Evolutionary conservation across 2,888 invertebrate species (phyloP), one percentile per base, ranked within the genome.

Genomic region (Ectropis crepuscularia): DNA sequence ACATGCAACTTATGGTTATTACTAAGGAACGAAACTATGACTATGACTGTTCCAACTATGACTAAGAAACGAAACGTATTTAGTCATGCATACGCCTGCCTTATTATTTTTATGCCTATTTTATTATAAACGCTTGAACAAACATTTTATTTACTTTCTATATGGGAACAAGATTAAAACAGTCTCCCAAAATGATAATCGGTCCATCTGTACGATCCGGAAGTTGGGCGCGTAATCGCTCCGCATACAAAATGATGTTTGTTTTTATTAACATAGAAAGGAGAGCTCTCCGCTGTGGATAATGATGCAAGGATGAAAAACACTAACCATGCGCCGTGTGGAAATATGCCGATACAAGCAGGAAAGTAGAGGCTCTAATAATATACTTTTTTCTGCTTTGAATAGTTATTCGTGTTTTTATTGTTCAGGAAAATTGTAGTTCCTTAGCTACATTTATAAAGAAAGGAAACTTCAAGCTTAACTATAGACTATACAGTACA

Each of bases 211-310:
- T 42, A 55, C 45, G 55, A 50, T 50, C 50, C 55, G 61, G 49
- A 45, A 61, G 41, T 50, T 7, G 10, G 50, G 16, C 50, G n/a
- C 45, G 46, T 61, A 51, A 61, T 61, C 61, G 39, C 16, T 55
- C 54, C 39, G 61, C 61, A 57, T 61, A 61, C 61, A 57, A 11
- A 61, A 61, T 55, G 61, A 45, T 61, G 61, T 61, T 61, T 61
- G 55, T 61, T 61, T 61, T 55, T 61, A 55, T 61, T 55, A 55
- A 39, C 50, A 55, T 49, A 50, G 16, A 51, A 41, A 51, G 41
- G 6, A 53, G 46, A 50, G 39, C 45, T 43, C 53, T 54, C 42
- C 12, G n/a, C 45, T 46, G 45, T 8, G 45, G 45, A 50, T 61
- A 61, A 61, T 46, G 55, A 61, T 50, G 61, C 55, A 38, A 46